phyloP scores from a whole-genome alignment of 2,888 invertebrate genomes.

The Creontiades dilutus region DNA sequence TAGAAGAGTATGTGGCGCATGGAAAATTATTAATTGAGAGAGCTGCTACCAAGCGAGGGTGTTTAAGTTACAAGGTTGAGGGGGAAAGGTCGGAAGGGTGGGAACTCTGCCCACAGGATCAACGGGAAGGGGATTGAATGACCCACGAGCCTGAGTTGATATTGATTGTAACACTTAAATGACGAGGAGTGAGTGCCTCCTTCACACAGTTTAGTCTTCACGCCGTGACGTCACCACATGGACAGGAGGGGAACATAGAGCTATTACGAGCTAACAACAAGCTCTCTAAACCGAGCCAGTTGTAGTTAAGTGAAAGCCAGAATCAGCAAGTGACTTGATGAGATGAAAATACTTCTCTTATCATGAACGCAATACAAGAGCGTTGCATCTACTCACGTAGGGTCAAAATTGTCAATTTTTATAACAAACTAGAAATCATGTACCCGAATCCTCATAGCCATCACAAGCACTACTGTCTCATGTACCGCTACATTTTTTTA shows the following conservation, averaged over 20 bases:
- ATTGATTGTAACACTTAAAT: constrained; percentile 61
- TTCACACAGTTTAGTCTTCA: constrained; percentile 24
- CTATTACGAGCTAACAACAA: neutral
- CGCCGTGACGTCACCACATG: constrained; percentile 10
- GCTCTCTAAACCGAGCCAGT: neutral
- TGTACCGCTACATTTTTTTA: neutral
- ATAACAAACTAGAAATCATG: too few relatives aligned
- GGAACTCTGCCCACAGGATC: constrained; percentile 49
- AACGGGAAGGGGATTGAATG: constrained; percentile 34
- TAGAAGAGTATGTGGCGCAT: constrained; percentile 5
- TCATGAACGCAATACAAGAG: neutral
- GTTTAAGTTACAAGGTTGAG: constrained; percentile 43
- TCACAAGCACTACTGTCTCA: neutral
- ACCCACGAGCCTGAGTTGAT: constrained; percentile 42
- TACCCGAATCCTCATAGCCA: neutral
- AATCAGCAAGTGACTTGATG: constrained; percentile 12
- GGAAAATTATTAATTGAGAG: constrained; percentile 44
- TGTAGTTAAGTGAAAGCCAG: neutral
- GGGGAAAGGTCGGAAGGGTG: constrained; percentile 48
- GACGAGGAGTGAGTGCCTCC: constrained; percentile 27
- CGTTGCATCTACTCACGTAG: neutral
- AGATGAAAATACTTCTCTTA: neutral
- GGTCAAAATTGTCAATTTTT: too few relatives aligned
- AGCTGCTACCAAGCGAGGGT: constrained; percentile 46
- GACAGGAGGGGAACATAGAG: neutral